Base-by-base conservation (phyloP, 2,113 vertebrate genomes). In the Vulpes vulpes region DNA sequence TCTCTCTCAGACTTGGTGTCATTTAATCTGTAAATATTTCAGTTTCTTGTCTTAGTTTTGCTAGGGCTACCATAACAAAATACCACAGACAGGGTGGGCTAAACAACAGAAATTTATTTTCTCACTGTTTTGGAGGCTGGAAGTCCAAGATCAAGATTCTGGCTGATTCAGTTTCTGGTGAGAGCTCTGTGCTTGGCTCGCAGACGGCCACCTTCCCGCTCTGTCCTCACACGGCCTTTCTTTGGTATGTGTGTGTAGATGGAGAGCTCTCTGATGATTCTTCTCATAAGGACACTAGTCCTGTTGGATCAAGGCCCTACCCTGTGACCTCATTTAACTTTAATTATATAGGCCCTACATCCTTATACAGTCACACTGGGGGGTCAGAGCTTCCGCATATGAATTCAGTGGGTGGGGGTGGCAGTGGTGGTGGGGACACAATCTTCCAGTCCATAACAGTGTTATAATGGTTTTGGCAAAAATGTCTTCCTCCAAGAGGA, bases 211-310 rank as follows among this genome's bases (percentile, higher is more conserved):
- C 32, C 30, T 78, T 38, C 32, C 49, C 1, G 1, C 38, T 60
- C 22, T 55, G 0, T 14, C 43, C 55, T 32, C 7, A 11, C 12
- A 8, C 1, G 11, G 16, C 55, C 32, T 27, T 27, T 35, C 43
- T 15, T 35, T 2, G 2, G 73, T 3, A 14, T 7, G 25, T 27
- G 32, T 0, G 0, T 22, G 16, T 23, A 11, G 23, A n/a, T 15
- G 51, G 30, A 1, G 11, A 38, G 51, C n/a, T 11, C 19, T 4
- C 23, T 55, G 16, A 53, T 3, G 30, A 51, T 55, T 20, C 10
- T 3, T n/a, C 53, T 79, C n/a, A 57, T 76, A 38, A 62, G 76
- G 76, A 20, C 67, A 35, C 35, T 25, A 64, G 2, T 55, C 43
- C 53, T n/a, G 6, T 49, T 22, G 27, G 16, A 16, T 55, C 25